Evolutionary conservation across 2,888 invertebrate species (phyloP).

Genomic region (Lasioglossum pauxillum): DNA sequence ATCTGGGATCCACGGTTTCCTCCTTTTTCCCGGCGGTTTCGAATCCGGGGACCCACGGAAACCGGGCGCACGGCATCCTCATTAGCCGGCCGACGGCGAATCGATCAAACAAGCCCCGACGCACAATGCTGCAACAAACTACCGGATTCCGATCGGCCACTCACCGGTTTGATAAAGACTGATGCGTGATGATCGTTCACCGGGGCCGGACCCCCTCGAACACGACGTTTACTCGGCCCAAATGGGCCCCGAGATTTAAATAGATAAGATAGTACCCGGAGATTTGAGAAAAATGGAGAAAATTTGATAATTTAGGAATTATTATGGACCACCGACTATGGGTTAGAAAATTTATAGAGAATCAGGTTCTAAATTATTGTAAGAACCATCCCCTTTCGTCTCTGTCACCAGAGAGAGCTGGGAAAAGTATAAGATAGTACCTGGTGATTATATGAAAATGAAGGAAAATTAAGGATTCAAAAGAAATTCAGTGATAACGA

Average conservation of each 20-base stretch:
- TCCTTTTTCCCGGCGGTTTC: constrained; percentile 32
- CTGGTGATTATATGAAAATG: background rate
- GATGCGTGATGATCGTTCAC: constrained; percentile 51
- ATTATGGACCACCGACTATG: background rate
- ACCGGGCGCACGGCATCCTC: constrained; percentile 24
- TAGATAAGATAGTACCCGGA: background rate
- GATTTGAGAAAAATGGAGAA: background rate
- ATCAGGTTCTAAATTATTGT: background rate
- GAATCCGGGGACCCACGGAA: background rate
- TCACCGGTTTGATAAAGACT: constrained; percentile 65
- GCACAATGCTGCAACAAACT: constrained; percentile 61
- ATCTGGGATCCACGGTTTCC: constrained; percentile 19
- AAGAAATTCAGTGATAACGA: background rate
- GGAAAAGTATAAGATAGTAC: background rate
- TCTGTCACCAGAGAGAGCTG: background rate
- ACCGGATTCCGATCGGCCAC: constrained; percentile 68
- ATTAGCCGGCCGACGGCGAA: constrained; percentile 58
- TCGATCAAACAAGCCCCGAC: constrained; percentile 60
- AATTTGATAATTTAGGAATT: background rate
- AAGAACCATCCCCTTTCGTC: background rate
- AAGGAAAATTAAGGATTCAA: background rate
- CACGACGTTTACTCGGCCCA: background rate
- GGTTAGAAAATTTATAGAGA: background rate
- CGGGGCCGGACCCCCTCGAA: background rate
- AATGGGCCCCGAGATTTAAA: background rate